These are phyloP conservation scores for Pristionchus arcanus DNA, from an alignment of 2,888 invertebrate genomes.

Conservation along the genomic window DNA sequence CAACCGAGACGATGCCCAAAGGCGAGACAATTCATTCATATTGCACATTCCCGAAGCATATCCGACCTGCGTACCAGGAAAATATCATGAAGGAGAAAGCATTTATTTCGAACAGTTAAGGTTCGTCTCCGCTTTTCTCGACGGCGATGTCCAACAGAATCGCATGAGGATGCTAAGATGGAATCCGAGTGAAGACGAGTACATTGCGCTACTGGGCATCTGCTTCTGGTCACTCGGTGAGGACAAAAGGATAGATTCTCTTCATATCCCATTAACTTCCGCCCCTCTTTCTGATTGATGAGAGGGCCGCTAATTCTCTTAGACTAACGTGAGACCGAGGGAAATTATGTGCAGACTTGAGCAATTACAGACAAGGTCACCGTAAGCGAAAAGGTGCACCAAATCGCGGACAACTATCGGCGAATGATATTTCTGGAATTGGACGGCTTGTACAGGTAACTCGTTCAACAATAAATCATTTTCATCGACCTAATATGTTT, in stretches of 20 bases:
- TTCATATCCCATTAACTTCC: too few relatives aligned
- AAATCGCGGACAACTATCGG: neutral
- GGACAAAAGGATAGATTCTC: too few relatives aligned
- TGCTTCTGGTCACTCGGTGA: conserved; percentile 3
- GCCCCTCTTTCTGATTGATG: too few relatives aligned
- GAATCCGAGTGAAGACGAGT: neutral
- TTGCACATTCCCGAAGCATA: neutral
- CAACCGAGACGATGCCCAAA: neutral
- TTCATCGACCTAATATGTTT: neutral
- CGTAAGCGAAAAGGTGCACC: neutral
- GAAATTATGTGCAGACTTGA: too few relatives aligned
- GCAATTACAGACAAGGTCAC: neutral
- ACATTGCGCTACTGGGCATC: neutral
- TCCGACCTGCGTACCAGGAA: neutral
- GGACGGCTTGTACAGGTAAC: neutral
- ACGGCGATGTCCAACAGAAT: neutral
- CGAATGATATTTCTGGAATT: neutral
- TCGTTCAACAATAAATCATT: too few relatives aligned
- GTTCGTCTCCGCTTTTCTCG: neutral
- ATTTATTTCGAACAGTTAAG: neutral
- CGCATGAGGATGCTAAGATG: neutral
- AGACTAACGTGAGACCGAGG: too few relatives aligned
- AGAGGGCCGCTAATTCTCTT: too few relatives aligned
- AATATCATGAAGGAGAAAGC: neutral
- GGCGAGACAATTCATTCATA: neutral